Evolutionary conservation across 92 coral and sea anemone genomes (phyloP), one percentile per base, ranked within the genome.

Genomic region (Chrysogorgia sp.): DNA sequence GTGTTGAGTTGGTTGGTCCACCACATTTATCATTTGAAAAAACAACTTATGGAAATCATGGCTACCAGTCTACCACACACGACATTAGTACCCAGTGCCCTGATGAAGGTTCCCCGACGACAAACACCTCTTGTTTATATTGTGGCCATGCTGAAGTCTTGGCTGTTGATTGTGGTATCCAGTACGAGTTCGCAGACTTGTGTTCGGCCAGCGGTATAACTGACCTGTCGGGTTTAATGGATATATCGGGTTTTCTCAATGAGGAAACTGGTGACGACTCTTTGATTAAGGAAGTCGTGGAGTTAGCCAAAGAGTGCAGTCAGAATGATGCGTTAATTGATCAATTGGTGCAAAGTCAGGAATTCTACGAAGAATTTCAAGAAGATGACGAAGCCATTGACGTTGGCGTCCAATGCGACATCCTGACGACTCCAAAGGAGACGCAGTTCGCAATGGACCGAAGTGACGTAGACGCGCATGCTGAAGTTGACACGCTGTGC

Each of bases 271-370:
- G 33, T 7, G 52, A 26, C 24, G 79, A 35, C 23, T 72, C 79
- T 6, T 35, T 72, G 79, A 72, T 72, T 7, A 53, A 72, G 29
- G 79, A 72, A 58, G 79, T 72, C 7, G 55, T 72, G 79, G 79
- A 58, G 19, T 56, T 72, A 34, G 79, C 79, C 3, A 55, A 72
- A 23, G 79, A 72, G 35, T 72, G 79, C 22, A 72, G 79, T 26
- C 32, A 72, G 53, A 72, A 72, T 41, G 79, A 72, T 72, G 79
- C 50, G 31, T 35, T 72, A 33, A 72, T 72, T 53, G 79, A 72
- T 37, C 79, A 55, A 34, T 64, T 72, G 31, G 79, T 72, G 7
- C 23, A 23, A 34, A 58, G 45, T 7, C 79, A 72, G 22, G 79
- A 22, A 1, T 55, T 52, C 29, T 72, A 48, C 23, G 24, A 22